Evolutionary conservation across 2,797 vertebrate species (phyloP).

Genomic region (Muscicapa comitata): DNA sequence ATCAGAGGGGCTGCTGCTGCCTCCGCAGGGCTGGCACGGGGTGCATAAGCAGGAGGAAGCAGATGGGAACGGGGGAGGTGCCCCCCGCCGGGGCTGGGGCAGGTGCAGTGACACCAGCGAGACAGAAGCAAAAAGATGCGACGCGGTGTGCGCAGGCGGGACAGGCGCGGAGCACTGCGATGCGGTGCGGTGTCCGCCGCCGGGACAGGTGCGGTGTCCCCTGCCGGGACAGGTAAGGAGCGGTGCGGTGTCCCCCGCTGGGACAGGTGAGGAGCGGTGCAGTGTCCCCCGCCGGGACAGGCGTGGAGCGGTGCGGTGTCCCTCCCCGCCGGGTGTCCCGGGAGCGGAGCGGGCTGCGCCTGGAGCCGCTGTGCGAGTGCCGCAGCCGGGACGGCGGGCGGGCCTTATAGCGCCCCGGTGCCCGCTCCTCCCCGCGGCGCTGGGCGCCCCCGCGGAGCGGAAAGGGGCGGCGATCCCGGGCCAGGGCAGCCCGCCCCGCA

Average conservation of each 20-base stretch:
- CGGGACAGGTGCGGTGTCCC: too few relatives aligned
- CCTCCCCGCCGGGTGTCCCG: not conserved
- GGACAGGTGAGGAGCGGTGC: too few relatives aligned
- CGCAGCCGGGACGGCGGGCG: not conserved
- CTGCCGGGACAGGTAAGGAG: not conserved
- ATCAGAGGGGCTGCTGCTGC: not conserved
- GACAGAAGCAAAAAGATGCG: too few relatives aligned
- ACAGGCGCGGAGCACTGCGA: not conserved
- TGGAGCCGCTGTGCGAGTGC: not conserved
- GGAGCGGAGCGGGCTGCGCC: rapidly evolving
- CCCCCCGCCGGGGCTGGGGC: too few relatives aligned
- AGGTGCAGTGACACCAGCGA: not conserved
- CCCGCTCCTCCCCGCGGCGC: slow-evolving; percentile 21
- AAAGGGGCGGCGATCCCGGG: not conserved
- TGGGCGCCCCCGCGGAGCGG: not conserved
- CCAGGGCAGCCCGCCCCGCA: not conserved
- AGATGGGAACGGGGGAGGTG: not conserved
- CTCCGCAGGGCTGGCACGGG: not conserved
- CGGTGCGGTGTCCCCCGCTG: too few relatives aligned
- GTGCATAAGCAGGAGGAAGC: not conserved
- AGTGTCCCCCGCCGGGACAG: too few relatives aligned
- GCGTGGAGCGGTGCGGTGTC: not conserved
- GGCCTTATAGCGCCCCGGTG: not conserved
- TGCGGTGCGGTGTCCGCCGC: too few relatives aligned
- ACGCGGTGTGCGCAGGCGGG: not conserved